These are phyloP conservation scores for Cuniculus paca DNA, from an alignment of 2,797 vertebrate species.

Conservation along the genomic window DNA sequence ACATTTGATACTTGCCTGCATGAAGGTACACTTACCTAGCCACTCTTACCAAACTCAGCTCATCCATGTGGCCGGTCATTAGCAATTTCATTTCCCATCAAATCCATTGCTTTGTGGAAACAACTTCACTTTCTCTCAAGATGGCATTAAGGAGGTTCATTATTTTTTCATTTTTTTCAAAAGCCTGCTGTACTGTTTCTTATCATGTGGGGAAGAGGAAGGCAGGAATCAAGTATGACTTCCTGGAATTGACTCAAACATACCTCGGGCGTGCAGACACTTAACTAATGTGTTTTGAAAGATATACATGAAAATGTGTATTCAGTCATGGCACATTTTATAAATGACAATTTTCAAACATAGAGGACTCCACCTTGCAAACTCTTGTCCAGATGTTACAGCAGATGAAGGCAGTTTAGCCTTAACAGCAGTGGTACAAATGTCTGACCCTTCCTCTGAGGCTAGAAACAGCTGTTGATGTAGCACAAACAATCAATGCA, in stretches of 20 bases:
- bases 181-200: background rate
- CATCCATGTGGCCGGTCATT: background rate
- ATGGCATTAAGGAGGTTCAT: background rate
- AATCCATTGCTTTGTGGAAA: background rate
- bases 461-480: slow-evolving; percentile 1
- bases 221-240: background rate
- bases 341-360: slow-evolving; percentile 6
- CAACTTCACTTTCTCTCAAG: background rate
- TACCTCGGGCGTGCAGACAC: background rate
- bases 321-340: background rate
- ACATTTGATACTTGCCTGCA: background rate
- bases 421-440: background rate
- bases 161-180: background rate
- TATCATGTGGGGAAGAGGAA: background rate
- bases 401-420: background rate
- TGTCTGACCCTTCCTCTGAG: background rate
- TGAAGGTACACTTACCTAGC: background rate
- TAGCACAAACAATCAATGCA: background rate
- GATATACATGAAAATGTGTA: background rate
- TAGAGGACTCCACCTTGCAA: background rate
- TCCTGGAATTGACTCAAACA: background rate
- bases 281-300: background rate
- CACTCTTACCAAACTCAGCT: background rate
- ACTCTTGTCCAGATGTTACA: background rate
- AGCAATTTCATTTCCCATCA: background rate